A percentile compares a stretch with the other conserved stretches of the same genome.
These are phyloP conservation scores for Poicephalus meyeri DNA, from an alignment of 2,113 vertebrate species.

Conservation along the genomic window DNA sequence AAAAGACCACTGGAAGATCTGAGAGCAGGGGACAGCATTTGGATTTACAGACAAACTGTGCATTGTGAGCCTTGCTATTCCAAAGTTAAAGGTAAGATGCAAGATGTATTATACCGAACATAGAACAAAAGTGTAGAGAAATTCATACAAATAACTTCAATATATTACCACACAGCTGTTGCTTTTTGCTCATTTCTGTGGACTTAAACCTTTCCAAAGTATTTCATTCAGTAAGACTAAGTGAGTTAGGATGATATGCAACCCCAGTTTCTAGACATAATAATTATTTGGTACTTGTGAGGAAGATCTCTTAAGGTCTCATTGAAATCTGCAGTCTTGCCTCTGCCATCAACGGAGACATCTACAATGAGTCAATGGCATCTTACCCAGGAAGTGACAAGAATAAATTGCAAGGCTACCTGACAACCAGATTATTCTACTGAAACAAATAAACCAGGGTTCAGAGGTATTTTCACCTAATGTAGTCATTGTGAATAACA, in stretches of 20 bases:
- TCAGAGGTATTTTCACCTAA: neutral
- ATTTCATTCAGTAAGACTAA: neutral
- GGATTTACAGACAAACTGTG: constrained; percentile 89
- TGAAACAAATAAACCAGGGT: neutral
- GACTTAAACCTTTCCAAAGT: neutral
- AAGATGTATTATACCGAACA: neutral
- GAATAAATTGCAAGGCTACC: neutral
- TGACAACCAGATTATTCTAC: neutral
- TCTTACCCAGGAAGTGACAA: neutral
- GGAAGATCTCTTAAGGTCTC: neutral
- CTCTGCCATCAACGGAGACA: neutral
- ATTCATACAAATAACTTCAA: neutral
- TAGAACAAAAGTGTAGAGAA: neutral
- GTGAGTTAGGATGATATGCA: neutral
- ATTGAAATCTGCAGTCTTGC: neutral
- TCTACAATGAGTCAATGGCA: neutral
- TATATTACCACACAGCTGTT: neutral
- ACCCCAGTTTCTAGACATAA: neutral
- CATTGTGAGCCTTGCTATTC: constrained; percentile 93
- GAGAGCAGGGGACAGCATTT: constrained; percentile 93
- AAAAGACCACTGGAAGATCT: constrained; percentile 82
- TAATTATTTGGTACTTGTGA: neutral
- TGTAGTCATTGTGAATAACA: neutral
- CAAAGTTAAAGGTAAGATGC: constrained; percentile 84
- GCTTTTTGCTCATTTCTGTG: neutral